phyloP scores from a whole-genome alignment of 2,888 invertebrate genomes.

The Drosophila recens region DNA sequence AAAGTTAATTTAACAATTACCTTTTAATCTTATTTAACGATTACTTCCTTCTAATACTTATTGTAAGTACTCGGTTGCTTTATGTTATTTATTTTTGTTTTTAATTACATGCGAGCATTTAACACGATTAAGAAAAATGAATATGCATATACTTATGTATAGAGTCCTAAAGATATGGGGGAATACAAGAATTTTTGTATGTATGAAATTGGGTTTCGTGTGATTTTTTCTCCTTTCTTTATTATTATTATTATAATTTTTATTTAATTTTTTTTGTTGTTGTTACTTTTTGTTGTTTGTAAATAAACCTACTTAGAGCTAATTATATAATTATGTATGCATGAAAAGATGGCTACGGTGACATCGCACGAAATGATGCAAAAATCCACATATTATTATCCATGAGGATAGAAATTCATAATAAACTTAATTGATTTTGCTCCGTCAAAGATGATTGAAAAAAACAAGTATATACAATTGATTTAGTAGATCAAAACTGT shows the following conservation, averaged over 20 bases:
- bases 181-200: slow-evolving; percentile 65
- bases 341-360: slow-evolving; percentile 71
- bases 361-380: slow-evolving; percentile 56
- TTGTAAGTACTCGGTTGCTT: slow-evolving; percentile 53
- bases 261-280: slow-evolving; percentile 7
- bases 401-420: slow-evolving; percentile 43
- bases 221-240: slow-evolving; percentile 15
- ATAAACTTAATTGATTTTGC: slow-evolving; percentile 43
- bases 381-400: slow-evolving; percentile 50
- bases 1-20: slow-evolving; percentile 69
- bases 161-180: slow-evolving; percentile 60
- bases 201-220: slow-evolving; percentile 44
- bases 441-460: slow-evolving; percentile 35
- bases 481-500: slow-evolving; percentile 45
- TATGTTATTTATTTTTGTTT: slow-evolving; percentile 31
- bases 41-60: slow-evolving; percentile 62
- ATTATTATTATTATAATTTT: slow-evolving; percentile 8
- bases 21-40: slow-evolving; percentile 69
- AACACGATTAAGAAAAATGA: slow-evolving; percentile 64
- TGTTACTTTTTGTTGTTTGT: slow-evolving; percentile 31
- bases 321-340: slow-evolving; percentile 66
- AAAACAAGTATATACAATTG: slow-evolving; percentile 59
- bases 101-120: slow-evolving; percentile 64
- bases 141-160: slow-evolving; percentile 60
- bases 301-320: slow-evolving; percentile 71